Evolutionary conservation across 2,888 invertebrate species (phyloP).

Genomic region (Thelaira solivaga): DNA sequence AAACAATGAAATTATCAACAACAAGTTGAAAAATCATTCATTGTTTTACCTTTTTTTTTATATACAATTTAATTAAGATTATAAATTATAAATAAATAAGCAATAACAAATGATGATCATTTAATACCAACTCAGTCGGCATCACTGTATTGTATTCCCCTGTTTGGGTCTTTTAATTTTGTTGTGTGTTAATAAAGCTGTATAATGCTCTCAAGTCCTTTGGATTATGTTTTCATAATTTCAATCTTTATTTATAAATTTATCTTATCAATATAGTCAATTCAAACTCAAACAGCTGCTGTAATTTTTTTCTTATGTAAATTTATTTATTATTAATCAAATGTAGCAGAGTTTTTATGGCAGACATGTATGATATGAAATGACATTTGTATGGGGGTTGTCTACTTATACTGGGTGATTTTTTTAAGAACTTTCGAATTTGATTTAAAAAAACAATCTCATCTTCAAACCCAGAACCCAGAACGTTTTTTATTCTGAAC

Average conservation of each 20-base stretch:
- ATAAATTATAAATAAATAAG: constrained; percentile 35
- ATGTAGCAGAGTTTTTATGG: constrained; percentile 5
- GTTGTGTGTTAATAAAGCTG: constrained; percentile 25
- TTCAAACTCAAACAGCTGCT: constrained; percentile 31
- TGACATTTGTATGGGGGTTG: constrained; percentile 30
- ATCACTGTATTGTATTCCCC: not conserved
- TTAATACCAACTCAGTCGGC: not conserved
- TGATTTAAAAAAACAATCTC: no score
- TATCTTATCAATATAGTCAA: constrained; percentile 54
- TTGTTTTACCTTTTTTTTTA: constrained; percentile 60
- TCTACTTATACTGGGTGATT: constrained; percentile 44
- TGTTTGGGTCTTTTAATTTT: not conserved
- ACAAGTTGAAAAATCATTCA: constrained; percentile 69
- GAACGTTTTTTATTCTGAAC: no score
- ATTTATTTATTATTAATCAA: constrained; percentile 56
- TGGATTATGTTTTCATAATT: constrained; percentile 47
- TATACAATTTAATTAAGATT: constrained; percentile 74
- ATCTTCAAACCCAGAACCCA: no score
- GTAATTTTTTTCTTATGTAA: constrained; percentile 20
- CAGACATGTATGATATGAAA: constrained; percentile 18
- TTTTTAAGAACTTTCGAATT: no score
- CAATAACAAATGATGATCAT: constrained; percentile 53
- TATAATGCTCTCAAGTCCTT: constrained; percentile 22
- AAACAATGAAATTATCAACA: constrained; percentile 14
- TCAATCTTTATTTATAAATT: constrained; percentile 27